Evolutionary conservation across 2,888 invertebrate species (phyloP).

Genomic region (Odontocerum albicorne): DNA sequence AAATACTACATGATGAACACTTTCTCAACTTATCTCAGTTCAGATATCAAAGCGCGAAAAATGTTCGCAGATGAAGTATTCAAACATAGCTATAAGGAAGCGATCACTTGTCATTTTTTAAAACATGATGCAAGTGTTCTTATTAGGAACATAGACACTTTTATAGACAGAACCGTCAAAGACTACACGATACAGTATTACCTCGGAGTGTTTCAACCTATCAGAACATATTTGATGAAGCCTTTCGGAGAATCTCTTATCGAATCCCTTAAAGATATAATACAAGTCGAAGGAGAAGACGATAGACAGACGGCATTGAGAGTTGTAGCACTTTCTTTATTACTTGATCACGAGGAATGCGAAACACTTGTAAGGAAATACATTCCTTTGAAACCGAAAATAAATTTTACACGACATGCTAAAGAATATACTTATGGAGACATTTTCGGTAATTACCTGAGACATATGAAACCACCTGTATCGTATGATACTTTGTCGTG

Average conservation of each 20-base stretch:
- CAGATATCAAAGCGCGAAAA: slow-evolving; percentile 14
- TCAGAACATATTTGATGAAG: slow-evolving; percentile 24
- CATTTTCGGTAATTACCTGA: slow-evolving; percentile 33
- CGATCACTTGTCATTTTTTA: slow-evolving; percentile 8
- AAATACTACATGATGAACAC: background rate
- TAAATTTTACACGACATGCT: slow-evolving; percentile 32
- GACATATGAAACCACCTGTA: slow-evolving; percentile 41
- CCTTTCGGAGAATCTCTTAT: slow-evolving; percentile 36
- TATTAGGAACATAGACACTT: slow-evolving; percentile 9
- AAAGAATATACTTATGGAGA: slow-evolving; percentile 10
- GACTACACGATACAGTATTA: slow-evolving; percentile 37
- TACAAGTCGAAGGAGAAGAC: background rate
- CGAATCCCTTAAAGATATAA: background rate
- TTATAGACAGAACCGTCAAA: slow-evolving; percentile 8
- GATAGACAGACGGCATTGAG: slow-evolving; percentile 16
- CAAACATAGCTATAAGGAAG: background rate
- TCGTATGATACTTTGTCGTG: slow-evolving; percentile 36
- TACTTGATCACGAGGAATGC: slow-evolving; percentile 37
- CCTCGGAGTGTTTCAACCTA: slow-evolving; percentile 37
- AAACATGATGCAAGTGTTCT: slow-evolving; percentile 17
- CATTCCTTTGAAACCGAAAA: slow-evolving; percentile 35
- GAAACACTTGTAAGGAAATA: slow-evolving; percentile 37
- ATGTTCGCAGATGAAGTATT: slow-evolving; percentile 25
- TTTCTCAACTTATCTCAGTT: background rate
- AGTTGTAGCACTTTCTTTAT: slow-evolving; percentile 35